These are phyloP conservation scores for Lordiphosa clarofinis DNA, from an alignment of 1,140 invertebrate genomes.

Conservation along the genomic window DNA sequence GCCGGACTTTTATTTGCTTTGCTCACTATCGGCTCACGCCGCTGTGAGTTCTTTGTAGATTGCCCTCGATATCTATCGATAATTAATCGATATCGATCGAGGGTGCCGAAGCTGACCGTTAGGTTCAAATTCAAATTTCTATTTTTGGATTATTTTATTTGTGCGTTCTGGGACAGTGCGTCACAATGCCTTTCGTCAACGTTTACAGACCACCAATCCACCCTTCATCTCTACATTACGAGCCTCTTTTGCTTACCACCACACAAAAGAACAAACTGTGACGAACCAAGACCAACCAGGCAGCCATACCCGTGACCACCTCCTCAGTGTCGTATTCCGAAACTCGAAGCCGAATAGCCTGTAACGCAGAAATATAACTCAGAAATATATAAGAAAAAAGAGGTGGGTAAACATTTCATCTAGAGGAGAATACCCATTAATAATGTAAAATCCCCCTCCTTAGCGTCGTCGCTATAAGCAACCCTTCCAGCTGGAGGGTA, in stretches of 20 bases:
- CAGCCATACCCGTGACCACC: slow-evolving; percentile 44
- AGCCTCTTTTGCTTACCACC: slow-evolving; percentile 29
- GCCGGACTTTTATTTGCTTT: too few relatives aligned
- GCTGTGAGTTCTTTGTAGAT: too few relatives aligned
- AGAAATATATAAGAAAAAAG: too few relatives aligned
- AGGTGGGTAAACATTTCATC: slow-evolving; percentile 4
- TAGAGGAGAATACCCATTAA: too few relatives aligned
- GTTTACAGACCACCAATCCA: slow-evolving; percentile 59
- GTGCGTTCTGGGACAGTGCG: too few relatives aligned
- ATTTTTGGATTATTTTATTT: too few relatives aligned
- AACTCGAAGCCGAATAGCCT: slow-evolving; percentile 45
- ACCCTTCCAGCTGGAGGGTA: slow-evolving; percentile 68
- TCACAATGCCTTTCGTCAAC: slow-evolving; percentile 75
- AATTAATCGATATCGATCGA: too few relatives aligned
- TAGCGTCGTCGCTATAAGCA: slow-evolving; percentile 65
- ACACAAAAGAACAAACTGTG: slow-evolving; percentile 60
- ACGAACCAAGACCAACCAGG: slow-evolving; percentile 55
- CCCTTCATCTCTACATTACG: slow-evolving; percentile 58
- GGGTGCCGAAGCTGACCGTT: too few relatives aligned
- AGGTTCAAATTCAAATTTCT: too few relatives aligned
- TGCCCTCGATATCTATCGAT: too few relatives aligned
- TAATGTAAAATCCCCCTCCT: slow-evolving; percentile 24
- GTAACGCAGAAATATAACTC: slow-evolving; percentile 45
- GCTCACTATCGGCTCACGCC: too few relatives aligned
- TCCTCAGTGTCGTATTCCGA: slow-evolving; percentile 71